Conservation (phyloP, 2,797 vertebrate genomes). For the Micrastur ruficollis region DNA sequence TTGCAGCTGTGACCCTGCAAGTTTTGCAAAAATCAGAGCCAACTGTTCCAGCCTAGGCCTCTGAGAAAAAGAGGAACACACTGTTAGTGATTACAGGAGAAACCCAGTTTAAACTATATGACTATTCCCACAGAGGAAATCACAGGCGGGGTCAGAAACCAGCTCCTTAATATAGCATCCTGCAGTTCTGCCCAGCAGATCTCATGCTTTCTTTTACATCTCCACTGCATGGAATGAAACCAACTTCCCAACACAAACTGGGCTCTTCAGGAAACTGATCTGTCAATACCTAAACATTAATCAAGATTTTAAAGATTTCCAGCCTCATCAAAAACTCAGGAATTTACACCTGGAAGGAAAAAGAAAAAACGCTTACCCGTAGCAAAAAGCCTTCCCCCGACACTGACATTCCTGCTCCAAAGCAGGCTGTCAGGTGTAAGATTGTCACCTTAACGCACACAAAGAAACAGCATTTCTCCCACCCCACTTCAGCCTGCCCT, state of each 20-base stretch:
- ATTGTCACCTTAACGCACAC: fast-evolving
- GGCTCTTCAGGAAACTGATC: neutral
- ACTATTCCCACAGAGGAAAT: neutral
- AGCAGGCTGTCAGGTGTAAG: neutral
- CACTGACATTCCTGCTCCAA: neutral
- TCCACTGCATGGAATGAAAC: neutral
- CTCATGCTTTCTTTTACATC: neutral
- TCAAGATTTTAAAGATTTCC: neutral
- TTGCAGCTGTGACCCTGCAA: neutral
- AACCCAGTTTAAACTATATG: neutral
- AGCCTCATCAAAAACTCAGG: neutral
- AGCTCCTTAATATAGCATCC: neutral
- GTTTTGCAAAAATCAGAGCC: neutral
- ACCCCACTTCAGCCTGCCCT: neutral
- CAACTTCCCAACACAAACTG: neutral
- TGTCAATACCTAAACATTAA: neutral
- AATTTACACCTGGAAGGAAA: neutral
- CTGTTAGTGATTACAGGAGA: neutral
- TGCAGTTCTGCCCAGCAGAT: neutral
- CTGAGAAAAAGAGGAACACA: neutral
- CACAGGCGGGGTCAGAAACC: neutral
- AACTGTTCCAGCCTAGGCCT: neutral
- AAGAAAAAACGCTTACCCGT: neutral
- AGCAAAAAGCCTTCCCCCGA: neutral
- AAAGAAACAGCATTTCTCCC: neutral